These are phyloP conservation scores for Darevskia nairensis DNA, from an alignment of 2,797 vertebrate genomes.

Conservation along the genomic window DNA sequence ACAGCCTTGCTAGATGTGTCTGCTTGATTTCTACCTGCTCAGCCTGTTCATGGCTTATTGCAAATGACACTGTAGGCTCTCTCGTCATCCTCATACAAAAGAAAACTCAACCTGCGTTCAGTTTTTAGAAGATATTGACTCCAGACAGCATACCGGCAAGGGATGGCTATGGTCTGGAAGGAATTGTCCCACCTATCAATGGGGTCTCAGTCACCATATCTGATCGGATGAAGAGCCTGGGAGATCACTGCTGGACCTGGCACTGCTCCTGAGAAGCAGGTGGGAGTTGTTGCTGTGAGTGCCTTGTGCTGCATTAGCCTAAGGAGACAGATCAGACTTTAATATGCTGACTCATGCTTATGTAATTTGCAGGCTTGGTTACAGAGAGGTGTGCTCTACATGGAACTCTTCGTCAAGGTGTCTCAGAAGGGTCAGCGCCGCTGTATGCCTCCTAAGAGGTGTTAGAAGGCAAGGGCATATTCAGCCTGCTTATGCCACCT, in stretches of 20 bases:
- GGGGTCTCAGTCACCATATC: not conserved
- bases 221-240: not conserved
- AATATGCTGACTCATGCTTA: not conserved
- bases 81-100: not conserved
- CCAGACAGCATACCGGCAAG: not conserved
- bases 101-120: not conserved
- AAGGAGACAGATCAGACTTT: not conserved
- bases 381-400: not conserved
- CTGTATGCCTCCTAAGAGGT: not conserved
- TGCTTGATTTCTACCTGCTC: not conserved
- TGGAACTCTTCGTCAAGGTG: not conserved
- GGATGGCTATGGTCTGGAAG: not conserved
- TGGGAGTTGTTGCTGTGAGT: not conserved
- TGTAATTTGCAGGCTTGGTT: not conserved
- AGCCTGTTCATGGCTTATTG: not conserved
- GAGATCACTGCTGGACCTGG: not conserved
- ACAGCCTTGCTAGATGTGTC: not conserved
- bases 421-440: not conserved
- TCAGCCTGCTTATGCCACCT: not conserved
- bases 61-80: not conserved
- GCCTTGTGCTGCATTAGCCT: not conserved
- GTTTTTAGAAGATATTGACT: not conserved
- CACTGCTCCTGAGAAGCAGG: not conserved
- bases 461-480: not conserved
- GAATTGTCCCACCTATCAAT: too few species aligned